phyloP scores from a whole-genome alignment of 2,888 invertebrate species.

The Erannis defoliaria region DNA sequence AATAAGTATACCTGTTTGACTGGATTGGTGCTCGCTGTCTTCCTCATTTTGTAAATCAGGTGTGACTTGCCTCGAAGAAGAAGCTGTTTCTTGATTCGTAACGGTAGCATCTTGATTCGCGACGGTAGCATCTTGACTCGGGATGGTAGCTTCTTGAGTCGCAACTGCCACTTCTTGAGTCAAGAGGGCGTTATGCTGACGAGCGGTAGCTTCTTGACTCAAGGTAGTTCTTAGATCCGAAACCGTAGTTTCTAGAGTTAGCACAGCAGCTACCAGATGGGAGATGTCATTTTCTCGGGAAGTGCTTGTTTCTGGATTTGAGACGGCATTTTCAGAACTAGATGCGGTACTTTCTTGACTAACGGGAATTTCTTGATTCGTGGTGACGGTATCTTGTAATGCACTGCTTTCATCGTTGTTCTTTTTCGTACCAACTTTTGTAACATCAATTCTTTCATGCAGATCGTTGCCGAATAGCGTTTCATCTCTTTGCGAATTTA shows the following conservation, averaged over 20 bases:
- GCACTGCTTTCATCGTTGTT: background rate
- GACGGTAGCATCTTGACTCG: background rate
- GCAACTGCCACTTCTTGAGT: background rate
- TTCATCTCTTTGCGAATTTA: background rate
- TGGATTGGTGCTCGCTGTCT: too few relatives aligned
- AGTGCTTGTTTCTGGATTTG: too few relatives aligned
- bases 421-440: background rate
- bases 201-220: background rate
- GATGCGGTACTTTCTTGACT: background rate
- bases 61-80: background rate
- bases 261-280: background rate
- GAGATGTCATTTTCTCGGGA: background rate
- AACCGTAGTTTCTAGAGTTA: background rate
- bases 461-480: constrained; percentile 3
- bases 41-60: too few relatives aligned
- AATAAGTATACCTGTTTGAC: too few relatives aligned
- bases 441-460: background rate
- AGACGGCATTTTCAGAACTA: background rate
- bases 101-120: background rate
- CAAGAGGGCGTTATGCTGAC: too few relatives aligned
- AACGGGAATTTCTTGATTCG: background rate
- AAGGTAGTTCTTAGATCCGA: background rate
- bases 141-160: background rate
- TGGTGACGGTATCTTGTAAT: background rate
- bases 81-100: background rate